Base-by-base conservation (phyloP, 2,797 vertebrate species). In the Pachyuromys duprasi region DNA sequence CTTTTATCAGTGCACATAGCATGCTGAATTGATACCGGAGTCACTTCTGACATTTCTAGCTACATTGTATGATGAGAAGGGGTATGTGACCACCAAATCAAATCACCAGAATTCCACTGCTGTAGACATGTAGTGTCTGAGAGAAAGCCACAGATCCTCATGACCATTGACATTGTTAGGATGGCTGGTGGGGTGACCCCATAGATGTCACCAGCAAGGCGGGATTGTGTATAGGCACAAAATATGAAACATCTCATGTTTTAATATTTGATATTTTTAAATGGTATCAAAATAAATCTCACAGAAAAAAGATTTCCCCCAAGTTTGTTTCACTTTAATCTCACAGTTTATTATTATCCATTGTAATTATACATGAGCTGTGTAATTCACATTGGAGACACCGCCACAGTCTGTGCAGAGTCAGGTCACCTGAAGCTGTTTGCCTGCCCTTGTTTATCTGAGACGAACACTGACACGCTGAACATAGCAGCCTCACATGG, bases 301-400 rank as follows among this genome's bases (percentile, higher is more conserved):
- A 70, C 26, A 33, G 84, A 76, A 84, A 63, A 42, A 94, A 14
- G 60, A 5, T 57, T 57, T 91, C 84, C 45, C 70, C 69, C 70
- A 55, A 90, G 45, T 39, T 93, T 88, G 55, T 55, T 72, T 80
- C 63, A 76, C 39, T 88, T 84, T 93, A 18, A 87, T 83, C 86
- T 96, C 45, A 8, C 42, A 45, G 76, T 96, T 93, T 76, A 39
- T 84, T 65, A 62, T 87, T 76, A 83, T 72, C 62, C 2, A 24
- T 55, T 94, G 80, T 76, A 89, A 78, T 84, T 90, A 63, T 11
- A 55, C 3, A 1, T 18, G 24, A 78, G 42, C 28, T 72, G 14
- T 86, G 26, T 60, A 60, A 78, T 88, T 93, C 62, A 69, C 80
- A 79, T 65, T 53, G 33, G 75, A 65, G 76, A 57, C 33, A 67